Base-by-base conservation (phyloP, 1,140 invertebrate genomes). In the Papilio helenus region DNA sequence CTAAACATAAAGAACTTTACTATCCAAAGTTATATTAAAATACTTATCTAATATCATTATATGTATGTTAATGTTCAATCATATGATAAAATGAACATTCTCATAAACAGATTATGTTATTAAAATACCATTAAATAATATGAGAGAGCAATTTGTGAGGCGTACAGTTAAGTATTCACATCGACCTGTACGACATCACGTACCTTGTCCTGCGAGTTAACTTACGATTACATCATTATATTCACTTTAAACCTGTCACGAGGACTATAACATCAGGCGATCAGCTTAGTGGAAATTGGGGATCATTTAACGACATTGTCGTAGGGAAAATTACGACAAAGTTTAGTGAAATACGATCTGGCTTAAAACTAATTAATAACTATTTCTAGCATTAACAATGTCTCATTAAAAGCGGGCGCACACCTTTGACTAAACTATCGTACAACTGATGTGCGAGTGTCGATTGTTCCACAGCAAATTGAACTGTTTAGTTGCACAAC, bases 211-310 rank as follows among this genome's bases (percentile, higher is more conserved):
- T 73, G 39, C n/a, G 34, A 44, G 12, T 82, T 86, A 88, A 85
- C 78, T 34, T 83, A 79, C 84, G 85, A 90, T 90, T 89, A 90
- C 85, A 87, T 90, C 87, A 90, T 89, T 89, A 89, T 89, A 88
- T 89, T 89, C 89, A 90, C 87, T 88, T 88, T 81, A 81, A 80
- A 81, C 86, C 85, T 88, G 88, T 90, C 89, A 90, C 87, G 88
- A 90, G 83, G 72, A 68, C 80, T 83, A 83, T 82, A 84, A 83
- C 85, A 86, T 83, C 82, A 87, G 80, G 72, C 44, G 20, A 3
- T 58, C 51, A 79, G 76, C 83, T 85, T 81, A 83, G 80, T 83
- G 79, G 85, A 84, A 84, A 82, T 85, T 81, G 82, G 80, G 61
- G 26, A 71, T 71, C 73, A 79, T 55, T 58, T 72, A 72, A 80